Percentiles rank a stretch among this genome's conserved stretches.
phyloP scores from a whole-genome alignment of 2,113 vertebrate species.

The Tyto alba region DNA sequence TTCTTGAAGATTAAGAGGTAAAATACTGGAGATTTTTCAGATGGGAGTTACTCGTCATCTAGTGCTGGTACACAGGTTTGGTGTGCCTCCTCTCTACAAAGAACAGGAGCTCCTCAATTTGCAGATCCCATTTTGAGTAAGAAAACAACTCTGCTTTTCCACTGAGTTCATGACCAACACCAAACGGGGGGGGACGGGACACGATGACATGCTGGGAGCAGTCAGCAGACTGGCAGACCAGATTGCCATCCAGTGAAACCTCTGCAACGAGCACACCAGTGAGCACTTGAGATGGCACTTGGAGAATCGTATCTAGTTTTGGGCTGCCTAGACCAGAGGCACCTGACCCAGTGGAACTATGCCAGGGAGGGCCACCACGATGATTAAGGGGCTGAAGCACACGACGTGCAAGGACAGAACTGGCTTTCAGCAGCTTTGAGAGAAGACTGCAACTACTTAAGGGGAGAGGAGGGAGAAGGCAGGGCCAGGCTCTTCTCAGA shows the following conservation, averaged over 20 bases:
- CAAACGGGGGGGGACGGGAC: neutral
- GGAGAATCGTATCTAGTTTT: neutral
- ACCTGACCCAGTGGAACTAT: neutral
- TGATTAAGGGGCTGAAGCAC: neutral
- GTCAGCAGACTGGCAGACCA: too few relatives aligned
- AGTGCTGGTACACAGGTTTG: neutral
- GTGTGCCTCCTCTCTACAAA: neutral
- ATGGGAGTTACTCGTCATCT: neutral
- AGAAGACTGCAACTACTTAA: neutral
- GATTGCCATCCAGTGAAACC: too few relatives aligned
- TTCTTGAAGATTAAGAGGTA: neutral
- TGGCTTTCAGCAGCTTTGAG: neutral
- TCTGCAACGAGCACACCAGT: neutral
- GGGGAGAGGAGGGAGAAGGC: neutral
- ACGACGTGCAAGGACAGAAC: accelerated
- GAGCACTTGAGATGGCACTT: neutral
- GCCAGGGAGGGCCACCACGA: neutral
- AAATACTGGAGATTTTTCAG: neutral
- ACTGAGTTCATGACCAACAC: neutral
- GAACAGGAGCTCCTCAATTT: neutral
- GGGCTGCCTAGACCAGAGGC: neutral
- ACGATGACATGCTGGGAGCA: neutral
- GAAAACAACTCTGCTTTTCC: neutral
- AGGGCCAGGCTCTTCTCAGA: neutral
- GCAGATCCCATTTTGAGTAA: neutral